A percentile compares a stretch with the other conserved stretches of the same genome.
These are phyloP conservation scores for Drosophila merina DNA, from an alignment of 2,888 invertebrate species.

Conservation along the genomic window DNA sequence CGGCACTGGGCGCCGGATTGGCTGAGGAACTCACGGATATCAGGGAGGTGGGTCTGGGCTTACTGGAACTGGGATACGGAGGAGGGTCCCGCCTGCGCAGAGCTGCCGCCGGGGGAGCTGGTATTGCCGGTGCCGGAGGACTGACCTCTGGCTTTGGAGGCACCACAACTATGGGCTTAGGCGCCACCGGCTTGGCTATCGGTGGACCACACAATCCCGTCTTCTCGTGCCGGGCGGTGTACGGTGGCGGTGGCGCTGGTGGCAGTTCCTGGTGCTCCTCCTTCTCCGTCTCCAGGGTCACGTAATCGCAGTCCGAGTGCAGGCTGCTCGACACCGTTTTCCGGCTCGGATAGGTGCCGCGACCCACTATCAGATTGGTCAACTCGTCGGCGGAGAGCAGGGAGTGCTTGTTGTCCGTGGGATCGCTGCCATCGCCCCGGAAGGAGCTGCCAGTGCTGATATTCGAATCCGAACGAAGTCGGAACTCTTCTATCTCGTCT, in stretches of 20 bases:
- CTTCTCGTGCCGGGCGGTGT: constrained; percentile 87
- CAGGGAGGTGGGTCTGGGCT: constrained; percentile 83
- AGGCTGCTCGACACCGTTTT: constrained; percentile 93
- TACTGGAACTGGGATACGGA: constrained; percentile 86
- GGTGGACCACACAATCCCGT: constrained; percentile 83
- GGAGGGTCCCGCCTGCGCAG: constrained; percentile 86
- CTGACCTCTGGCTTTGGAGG: constrained; percentile 27
- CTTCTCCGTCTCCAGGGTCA: constrained; percentile 86
- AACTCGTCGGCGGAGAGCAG: constrained; percentile 92
- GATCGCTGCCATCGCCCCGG: constrained; percentile 95
- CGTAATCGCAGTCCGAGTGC: constrained; percentile 95
- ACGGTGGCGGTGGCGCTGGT: constrained; percentile 89
- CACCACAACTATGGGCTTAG: constrained; percentile 18
- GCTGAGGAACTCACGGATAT: constrained; percentile 81
- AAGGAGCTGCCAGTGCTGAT: constrained; percentile 92
- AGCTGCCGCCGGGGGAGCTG: constrained; percentile 46
- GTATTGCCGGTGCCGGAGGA: constrained; percentile 30
- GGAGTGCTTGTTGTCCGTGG: constrained; percentile 90
- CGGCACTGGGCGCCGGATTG: constrained; percentile 80
- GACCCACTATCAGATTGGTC: constrained; percentile 92
- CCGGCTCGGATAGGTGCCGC: constrained; percentile 90
- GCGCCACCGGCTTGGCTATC: constrained; percentile 42
- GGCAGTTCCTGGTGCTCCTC: constrained; percentile 86
- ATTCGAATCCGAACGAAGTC: constrained; percentile 90
- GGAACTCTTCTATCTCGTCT: constrained; percentile 84